Percentiles rank a stretch among this genome's conserved stretches.
phyloP scores from a whole-genome alignment of 2,113 vertebrate genomes.

The Zonotrichia leucophrys region DNA sequence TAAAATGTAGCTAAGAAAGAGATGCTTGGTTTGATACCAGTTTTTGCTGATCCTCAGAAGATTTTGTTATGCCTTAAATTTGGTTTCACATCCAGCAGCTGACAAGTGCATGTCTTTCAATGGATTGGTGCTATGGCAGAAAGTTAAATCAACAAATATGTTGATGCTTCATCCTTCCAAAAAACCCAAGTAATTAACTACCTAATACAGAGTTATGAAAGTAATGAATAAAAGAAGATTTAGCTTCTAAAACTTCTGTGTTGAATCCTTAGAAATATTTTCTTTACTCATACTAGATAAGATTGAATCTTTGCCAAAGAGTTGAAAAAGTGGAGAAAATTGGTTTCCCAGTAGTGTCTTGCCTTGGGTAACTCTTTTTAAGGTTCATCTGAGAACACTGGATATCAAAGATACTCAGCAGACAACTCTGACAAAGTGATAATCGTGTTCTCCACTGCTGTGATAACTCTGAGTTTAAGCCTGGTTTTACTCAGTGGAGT shows the following conservation, averaged over 20 bases:
- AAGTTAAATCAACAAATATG: neutral
- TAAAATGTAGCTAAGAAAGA: neutral
- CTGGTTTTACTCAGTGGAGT: neutral
- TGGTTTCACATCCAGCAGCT: neutral
- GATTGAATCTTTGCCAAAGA: neutral
- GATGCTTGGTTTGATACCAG: neutral
- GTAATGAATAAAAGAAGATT: neutral
- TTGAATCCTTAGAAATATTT: neutral
- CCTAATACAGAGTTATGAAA: neutral
- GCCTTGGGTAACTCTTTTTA: neutral
- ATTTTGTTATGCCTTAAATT: neutral
- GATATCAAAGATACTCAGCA: neutral
- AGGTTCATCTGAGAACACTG: neutral
- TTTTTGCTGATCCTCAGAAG: neutral
- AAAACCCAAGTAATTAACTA: neutral
- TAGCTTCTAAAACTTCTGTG: too few relatives aligned
- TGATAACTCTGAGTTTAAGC: neutral
- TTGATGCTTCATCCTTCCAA: neutral
- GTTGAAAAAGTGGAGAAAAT: neutral
- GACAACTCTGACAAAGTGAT: neutral
- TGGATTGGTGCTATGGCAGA: neutral
- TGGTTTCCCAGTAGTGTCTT: neutral
- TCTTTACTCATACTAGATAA: neutral
- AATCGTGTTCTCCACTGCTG: fast-evolving
- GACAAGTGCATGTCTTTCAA: neutral